Evolutionary conservation across 2,888 invertebrate species (phyloP).

Genomic region (Drosophila koepferae): DNA sequence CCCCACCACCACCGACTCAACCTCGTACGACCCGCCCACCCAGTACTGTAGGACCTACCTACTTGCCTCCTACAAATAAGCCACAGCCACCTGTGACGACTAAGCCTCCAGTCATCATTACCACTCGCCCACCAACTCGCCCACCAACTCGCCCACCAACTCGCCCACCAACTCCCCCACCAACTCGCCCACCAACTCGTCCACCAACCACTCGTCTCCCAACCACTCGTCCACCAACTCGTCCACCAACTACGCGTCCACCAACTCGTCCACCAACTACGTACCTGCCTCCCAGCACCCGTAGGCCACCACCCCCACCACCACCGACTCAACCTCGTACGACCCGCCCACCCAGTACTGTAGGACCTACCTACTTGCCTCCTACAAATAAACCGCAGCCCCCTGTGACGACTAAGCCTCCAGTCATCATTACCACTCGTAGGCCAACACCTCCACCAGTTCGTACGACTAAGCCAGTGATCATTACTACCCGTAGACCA

Average conservation of each 20-base stretch:
- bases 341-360: constrained; percentile 14
- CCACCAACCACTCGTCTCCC: too few species aligned
- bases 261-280: not conserved
- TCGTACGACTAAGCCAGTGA: constrained; percentile 18
- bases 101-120: not conserved
- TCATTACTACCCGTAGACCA: constrained; percentile 30
- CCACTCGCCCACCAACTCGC: not conserved
- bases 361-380: constrained; percentile 61
- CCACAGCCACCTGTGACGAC: constrained; percentile 48
- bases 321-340: too few species aligned
- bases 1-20: not conserved
- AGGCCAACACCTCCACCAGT: constrained; percentile 27
- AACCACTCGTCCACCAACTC: too few species aligned
- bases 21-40: too few species aligned
- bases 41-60: constrained; percentile 52
- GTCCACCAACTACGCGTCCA: too few species aligned
- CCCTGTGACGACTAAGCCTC: constrained; percentile 29
- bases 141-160: not conserved
- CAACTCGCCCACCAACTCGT: constrained; percentile 2
- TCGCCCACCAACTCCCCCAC: not conserved
- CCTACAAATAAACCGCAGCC: constrained; percentile 57
- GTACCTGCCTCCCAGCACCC: not conserved
- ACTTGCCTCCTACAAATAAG: constrained; percentile 60
- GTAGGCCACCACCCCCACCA: constrained; percentile 17
- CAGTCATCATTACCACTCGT: not conserved